phyloP scores from a whole-genome alignment of 2,113 vertebrate genomes.

The Columba livia region DNA sequence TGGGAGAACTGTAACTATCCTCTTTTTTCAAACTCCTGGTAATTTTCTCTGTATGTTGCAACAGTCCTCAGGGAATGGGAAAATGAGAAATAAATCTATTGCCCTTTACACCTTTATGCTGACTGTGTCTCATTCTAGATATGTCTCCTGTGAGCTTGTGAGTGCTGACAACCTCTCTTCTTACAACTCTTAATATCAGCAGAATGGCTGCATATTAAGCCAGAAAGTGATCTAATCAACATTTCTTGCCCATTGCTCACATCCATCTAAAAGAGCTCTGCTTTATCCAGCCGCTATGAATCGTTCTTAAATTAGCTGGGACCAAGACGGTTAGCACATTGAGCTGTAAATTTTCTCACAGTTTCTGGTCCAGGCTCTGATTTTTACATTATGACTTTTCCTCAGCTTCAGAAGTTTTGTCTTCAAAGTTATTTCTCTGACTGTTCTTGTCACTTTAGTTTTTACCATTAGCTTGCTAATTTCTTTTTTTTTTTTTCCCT shows the following conservation, averaged over 20 bases:
- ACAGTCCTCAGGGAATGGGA: conserved; percentile 52
- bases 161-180: conserved; percentile 45
- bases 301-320: conserved; percentile 41
- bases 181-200: conserved; percentile 52
- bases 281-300: conserved; percentile 22
- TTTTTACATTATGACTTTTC: not conserved
- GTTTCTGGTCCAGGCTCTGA: conserved; percentile 32
- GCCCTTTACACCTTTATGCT: conserved; percentile 41
- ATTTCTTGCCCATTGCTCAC: conserved; percentile 50
- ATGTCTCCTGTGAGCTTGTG: conserved; percentile 43
- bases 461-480: not conserved
- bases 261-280: conserved; percentile 19
- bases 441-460: not conserved
- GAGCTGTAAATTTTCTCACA: conserved; percentile 17
- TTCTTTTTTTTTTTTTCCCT: not conserved
- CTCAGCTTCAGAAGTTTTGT: conserved; percentile 22
- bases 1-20: conserved; percentile 28
- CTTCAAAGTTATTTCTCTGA: conserved; percentile 18
- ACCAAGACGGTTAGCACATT: conserved; percentile 24
- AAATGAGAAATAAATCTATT: conserved; percentile 67
- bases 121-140: conserved; percentile 51
- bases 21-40: conserved; percentile 33
- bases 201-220: conserved; percentile 55
- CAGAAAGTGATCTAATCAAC: conserved; percentile 57
- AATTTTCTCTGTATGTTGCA: conserved; percentile 59